phyloP scores from a whole-genome alignment of 2,797 vertebrate genomes.

The Pitangus sulphuratus region DNA sequence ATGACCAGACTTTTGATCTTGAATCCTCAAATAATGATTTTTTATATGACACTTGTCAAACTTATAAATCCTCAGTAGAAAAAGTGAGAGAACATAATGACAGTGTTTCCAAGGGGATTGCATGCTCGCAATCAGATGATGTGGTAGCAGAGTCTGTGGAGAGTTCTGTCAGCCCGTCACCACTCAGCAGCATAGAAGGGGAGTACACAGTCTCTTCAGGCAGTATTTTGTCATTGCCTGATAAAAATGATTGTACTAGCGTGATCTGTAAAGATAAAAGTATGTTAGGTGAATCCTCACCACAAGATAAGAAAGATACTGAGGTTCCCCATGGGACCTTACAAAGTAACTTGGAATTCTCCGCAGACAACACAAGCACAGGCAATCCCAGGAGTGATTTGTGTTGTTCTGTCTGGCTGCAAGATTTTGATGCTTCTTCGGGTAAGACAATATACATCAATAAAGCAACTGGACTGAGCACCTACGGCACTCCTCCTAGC shows the following conservation, averaged over 20 bases:
- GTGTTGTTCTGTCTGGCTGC: constrained; percentile 81
- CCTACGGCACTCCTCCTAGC: constrained; percentile 77
- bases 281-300: not conserved
- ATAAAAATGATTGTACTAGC: not conserved
- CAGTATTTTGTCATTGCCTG: not conserved
- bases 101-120: not conserved
- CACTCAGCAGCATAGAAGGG: not conserved
- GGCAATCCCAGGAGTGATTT: not conserved
- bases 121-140: not conserved
- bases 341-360: not conserved
- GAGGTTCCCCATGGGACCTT: not conserved
- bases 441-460: constrained; percentile 91
- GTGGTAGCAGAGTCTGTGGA: not conserved
- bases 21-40: not conserved
- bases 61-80: not conserved
- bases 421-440: constrained; percentile 83
- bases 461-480: constrained; percentile 89
- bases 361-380: not conserved
- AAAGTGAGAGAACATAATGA: not conserved
- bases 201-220: not conserved
- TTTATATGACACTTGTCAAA: constrained; percentile 6
- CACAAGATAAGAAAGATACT: constrained; percentile 1
- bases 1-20: not conserved
- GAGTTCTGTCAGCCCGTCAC: not conserved
- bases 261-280: not conserved